Evolutionary conservation across 53 echinoderm and acorn worm genomes (phyloP).

Genomic region (Glandiceps talaboti): DNA sequence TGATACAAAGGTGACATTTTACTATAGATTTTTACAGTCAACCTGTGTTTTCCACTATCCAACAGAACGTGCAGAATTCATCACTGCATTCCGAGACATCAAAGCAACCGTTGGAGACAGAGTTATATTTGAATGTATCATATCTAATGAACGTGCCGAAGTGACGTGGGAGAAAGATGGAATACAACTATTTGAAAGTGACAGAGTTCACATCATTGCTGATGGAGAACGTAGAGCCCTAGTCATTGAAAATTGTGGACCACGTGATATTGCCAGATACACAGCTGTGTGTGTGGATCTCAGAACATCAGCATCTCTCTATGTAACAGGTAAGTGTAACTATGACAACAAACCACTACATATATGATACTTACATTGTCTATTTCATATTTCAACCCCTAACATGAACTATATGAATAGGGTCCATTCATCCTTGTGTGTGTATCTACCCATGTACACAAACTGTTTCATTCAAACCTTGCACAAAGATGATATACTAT

Average conservation of each 20-base stretch:
- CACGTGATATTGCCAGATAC: conserved; percentile 67
- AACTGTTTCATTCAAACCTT: too few relatives aligned
- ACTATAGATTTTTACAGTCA: too few relatives aligned
- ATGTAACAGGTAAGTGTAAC: conserved; percentile 70
- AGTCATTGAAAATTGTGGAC: conserved; percentile 40
- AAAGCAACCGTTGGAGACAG: conserved; percentile 76
- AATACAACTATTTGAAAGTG: conserved; percentile 60
- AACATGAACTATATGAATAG: too few relatives aligned
- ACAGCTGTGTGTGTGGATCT: conserved; percentile 52
- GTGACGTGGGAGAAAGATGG: conserved; percentile 83
- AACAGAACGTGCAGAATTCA: conserved; percentile 92
- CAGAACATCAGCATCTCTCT: conserved; percentile 48
- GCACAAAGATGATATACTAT: too few relatives aligned
- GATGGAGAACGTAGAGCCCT: conserved; percentile 87
- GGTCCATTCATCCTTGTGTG: too few relatives aligned
- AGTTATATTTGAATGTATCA: conserved; percentile 76
- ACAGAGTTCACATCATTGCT: conserved; percentile 54
- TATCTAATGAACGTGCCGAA: conserved; percentile 90
- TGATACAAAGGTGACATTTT: too few relatives aligned
- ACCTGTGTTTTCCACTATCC: not conserved
- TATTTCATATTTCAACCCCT: too few relatives aligned
- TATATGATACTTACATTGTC: too few relatives aligned
- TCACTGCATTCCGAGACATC: conserved; percentile 66
- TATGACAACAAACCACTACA: too few relatives aligned
- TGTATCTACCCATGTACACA: too few relatives aligned